phyloP scores from a whole-genome alignment of 1,140 invertebrate genomes.

The Arion vulgaris region DNA sequence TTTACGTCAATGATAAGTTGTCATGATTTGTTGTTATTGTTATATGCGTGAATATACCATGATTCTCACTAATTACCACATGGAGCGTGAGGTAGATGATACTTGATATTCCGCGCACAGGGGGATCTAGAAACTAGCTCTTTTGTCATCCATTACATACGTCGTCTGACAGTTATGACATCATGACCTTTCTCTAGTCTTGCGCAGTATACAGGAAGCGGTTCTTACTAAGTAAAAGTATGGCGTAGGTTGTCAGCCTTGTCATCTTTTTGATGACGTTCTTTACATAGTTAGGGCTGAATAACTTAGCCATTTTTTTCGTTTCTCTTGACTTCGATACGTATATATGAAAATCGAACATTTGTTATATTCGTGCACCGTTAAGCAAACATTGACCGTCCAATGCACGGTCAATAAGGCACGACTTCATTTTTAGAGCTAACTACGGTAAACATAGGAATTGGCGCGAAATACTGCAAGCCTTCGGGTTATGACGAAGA shows the following conservation, averaged over 20 bases:
- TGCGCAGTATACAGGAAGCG: background rate
- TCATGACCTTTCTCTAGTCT: background rate
- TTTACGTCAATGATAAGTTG: too few relatives aligned
- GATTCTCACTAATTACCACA: too few relatives aligned
- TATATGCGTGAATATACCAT: too few relatives aligned
- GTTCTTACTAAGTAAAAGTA: too few relatives aligned
- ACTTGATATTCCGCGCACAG: too few relatives aligned
- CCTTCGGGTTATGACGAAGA: background rate
- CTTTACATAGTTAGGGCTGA: background rate
- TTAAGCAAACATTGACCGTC: background rate
- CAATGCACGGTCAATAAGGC: background rate
- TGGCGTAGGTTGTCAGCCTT: background rate
- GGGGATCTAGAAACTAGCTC: too few relatives aligned
- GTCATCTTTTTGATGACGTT: too few relatives aligned
- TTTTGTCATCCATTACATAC: too few relatives aligned
- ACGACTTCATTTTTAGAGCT: conserved; percentile 1
- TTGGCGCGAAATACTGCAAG: background rate
- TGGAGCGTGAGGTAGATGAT: too few relatives aligned
- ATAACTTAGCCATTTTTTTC: background rate
- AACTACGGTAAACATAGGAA: background rate
- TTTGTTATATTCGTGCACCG: background rate
- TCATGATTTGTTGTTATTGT: too few relatives aligned
- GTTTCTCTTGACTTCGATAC: background rate
- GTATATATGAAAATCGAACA: background rate
- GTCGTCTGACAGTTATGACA: background rate